Evolutionary conservation across 2,113 vertebrate genomes (phyloP).

Genomic region (Nesogale talazaci): DNA sequence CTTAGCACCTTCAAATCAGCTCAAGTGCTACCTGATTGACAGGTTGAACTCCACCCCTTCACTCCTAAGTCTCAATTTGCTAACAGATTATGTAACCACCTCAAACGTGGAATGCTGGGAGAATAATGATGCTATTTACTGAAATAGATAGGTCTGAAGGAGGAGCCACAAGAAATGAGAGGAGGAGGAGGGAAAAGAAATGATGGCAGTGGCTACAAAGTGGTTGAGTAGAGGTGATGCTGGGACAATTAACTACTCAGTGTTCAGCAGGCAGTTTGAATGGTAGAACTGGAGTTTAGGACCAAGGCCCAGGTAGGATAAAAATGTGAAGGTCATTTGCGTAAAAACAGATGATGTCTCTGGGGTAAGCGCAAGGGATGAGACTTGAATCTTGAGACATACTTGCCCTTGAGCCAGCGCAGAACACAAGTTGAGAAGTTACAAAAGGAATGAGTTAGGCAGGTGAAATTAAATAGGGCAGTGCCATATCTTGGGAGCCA

Average conservation of each 20-base stretch:
- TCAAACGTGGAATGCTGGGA: not conserved
- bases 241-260: slow-evolving; percentile 11
- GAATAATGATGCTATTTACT: not conserved
- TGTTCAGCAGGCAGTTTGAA: not conserved
- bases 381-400: not conserved
- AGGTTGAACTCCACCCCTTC: too few relatives aligned
- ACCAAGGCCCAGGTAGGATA: not conserved
- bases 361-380: not conserved
- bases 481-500: not conserved
- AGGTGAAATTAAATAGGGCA: not conserved
- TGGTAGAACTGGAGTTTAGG: not conserved
- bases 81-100: too few relatives aligned
- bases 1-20: too few relatives aligned
- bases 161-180: not conserved
- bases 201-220: slow-evolving; percentile 7
- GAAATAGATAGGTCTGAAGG: not conserved
- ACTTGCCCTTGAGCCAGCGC: not conserved
- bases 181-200: not conserved
- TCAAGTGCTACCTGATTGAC: too few relatives aligned
- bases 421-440: not conserved
- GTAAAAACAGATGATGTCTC: not conserved
- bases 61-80: too few relatives aligned
- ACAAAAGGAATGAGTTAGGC: not conserved
- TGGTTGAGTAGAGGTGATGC: not conserved
- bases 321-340: not conserved